Evolutionary conservation across 2,113 vertebrate genomes (phyloP).

Genomic region (Scomber colias): DNA sequence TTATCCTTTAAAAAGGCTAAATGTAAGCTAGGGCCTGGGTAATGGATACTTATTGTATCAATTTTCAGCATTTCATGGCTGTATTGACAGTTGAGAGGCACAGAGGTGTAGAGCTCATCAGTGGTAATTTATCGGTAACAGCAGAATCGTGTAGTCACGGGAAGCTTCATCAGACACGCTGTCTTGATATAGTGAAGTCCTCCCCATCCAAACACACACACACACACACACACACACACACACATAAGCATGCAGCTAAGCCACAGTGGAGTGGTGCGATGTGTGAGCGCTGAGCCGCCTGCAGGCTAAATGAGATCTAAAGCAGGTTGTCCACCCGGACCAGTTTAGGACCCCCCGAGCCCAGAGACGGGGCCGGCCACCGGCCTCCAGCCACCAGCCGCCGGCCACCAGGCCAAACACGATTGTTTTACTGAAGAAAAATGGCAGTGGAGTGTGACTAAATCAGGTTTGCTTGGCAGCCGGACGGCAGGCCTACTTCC

Average conservation of each 20-base stretch:
- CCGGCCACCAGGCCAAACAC: constrained; percentile 46
- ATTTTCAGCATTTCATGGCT: background rate
- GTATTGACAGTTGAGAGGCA: background rate
- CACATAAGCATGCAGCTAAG: background rate
- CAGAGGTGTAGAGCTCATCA: background rate
- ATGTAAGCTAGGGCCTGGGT: no score
- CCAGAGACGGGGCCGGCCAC: background rate
- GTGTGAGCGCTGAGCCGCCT: constrained; percentile 3
- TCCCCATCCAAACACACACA: constrained; percentile 2
- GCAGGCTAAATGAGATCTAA: constrained; percentile 88
- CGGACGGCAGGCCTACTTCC: constrained; percentile 68
- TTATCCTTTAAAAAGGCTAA: no score
- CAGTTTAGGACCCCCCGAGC: constrained; percentile 31
- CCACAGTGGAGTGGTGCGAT: background rate
- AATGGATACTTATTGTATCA: background rate
- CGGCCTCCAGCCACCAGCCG: constrained; percentile 2
- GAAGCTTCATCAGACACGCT: constrained; percentile 1
- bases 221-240: no score
- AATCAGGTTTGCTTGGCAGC: constrained; percentile 81
- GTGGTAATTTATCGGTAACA: background rate
- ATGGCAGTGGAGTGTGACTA: constrained; percentile 75
- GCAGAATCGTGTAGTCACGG: background rate
- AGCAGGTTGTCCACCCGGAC: constrained; percentile 83
- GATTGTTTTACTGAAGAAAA: constrained; percentile 73
- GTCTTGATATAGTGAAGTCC: background rate